Conservation (phyloP, 2,888 invertebrate genomes). For the Panzeria rudis region DNA sequence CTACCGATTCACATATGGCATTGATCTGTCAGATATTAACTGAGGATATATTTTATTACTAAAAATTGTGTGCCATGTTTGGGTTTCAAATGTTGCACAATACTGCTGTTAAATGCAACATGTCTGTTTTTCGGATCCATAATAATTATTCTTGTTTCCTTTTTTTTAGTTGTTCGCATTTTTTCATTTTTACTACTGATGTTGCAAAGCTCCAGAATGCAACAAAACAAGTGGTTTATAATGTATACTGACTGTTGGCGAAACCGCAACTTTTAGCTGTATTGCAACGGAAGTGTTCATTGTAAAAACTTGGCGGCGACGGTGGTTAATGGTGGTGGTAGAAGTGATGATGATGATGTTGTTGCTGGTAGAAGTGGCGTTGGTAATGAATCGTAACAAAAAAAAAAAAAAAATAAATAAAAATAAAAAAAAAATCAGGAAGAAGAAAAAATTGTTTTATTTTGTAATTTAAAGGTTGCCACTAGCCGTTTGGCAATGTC, state of each 20-base stretch:
- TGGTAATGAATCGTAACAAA: conserved; percentile 58
- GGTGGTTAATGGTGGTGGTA: conserved; percentile 48
- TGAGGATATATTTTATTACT: too few species aligned
- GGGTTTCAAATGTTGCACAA: conserved; percentile 19
- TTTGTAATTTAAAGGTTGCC: conserved; percentile 44
- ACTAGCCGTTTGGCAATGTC: conserved; percentile 37
- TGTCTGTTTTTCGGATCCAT: conserved; percentile 36
- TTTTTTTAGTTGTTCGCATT: conserved; percentile 22
- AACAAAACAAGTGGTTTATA: conserved; percentile 66
- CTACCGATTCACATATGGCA: too few species aligned
- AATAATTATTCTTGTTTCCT: conserved; percentile 31
- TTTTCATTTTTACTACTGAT: conserved; percentile 37
- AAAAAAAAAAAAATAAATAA: conserved; percentile 1
- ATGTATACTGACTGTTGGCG: conserved; percentile 51
- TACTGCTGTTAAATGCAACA: conserved; percentile 29
- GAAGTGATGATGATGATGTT: conserved; percentile 42
- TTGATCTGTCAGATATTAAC: too few species aligned
- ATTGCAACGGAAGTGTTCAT: conserved; percentile 70
- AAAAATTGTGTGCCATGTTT: too few species aligned
- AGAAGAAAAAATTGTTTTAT: conserved; percentile 23
- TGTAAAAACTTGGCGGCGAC: conserved; percentile 65
- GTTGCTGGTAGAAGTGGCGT: conserved; percentile 50
- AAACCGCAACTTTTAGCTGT: conserved; percentile 64
- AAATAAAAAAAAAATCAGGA: background rate
- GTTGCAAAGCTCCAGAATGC: conserved; percentile 59